A percentile compares a stretch with the other conserved stretches of the same genome.
These are phyloP conservation scores for Arge pagana DNA, from an alignment of 2,888 invertebrate species.

Conservation along the genomic window DNA sequence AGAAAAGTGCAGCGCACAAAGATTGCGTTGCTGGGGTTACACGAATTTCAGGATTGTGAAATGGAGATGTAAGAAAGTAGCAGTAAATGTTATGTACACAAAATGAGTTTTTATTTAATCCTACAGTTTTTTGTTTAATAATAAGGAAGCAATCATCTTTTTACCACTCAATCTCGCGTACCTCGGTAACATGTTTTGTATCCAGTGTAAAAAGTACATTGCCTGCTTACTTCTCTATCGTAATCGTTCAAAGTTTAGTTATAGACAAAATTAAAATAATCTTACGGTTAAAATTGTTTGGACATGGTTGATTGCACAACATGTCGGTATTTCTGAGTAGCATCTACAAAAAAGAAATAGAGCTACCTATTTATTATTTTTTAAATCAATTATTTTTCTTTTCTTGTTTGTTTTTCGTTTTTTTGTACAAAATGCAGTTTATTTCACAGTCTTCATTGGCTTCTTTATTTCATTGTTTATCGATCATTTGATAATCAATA, in stretches of 20 bases:
- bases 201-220: constrained; percentile 51
- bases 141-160: constrained; percentile 53
- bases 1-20: too few species aligned
- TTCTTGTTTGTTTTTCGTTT: constrained; percentile 38
- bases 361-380: constrained; percentile 30
- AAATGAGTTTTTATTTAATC: constrained; percentile 49
- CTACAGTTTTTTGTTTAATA: constrained; percentile 32
- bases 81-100: constrained; percentile 45
- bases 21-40: too few species aligned
- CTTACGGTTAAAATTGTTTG: constrained; percentile 44
- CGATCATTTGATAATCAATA: constrained; percentile 21
- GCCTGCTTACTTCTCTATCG: constrained; percentile 47
- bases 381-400: constrained; percentile 42
- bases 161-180: constrained; percentile 42
- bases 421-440: constrained; percentile 40
- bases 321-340: constrained; percentile 29
- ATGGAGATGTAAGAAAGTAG: background rate
- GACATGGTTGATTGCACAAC: constrained; percentile 30
- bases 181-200: constrained; percentile 39
- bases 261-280: constrained; percentile 54
- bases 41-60: background rate
- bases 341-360: constrained; percentile 7
- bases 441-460: constrained; percentile 22
- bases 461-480: constrained; percentile 27
- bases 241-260: constrained; percentile 42